Evolutionary conservation across 2,113 vertebrate genomes (phyloP).

Genomic region (Amazona guildingii): DNA sequence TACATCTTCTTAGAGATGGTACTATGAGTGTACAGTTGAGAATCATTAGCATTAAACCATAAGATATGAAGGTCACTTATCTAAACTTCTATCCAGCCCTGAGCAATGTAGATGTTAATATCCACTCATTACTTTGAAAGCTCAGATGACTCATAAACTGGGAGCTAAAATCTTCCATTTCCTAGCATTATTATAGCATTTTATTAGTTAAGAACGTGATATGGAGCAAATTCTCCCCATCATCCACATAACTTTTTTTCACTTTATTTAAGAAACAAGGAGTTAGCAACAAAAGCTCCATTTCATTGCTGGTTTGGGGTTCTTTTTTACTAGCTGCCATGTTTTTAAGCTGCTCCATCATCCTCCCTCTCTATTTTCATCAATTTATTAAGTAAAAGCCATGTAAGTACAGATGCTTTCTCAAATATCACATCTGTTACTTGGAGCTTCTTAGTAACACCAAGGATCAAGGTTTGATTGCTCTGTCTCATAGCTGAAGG

Average conservation of each 20-base stretch:
- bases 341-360: background rate
- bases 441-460: background rate
- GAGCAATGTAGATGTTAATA: constrained; percentile 37
- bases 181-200: background rate
- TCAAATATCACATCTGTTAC: background rate
- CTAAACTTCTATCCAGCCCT: constrained; percentile 30
- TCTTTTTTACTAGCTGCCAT: background rate
- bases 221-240: background rate
- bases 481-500: background rate
- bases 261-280: background rate
- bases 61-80: constrained; percentile 40
- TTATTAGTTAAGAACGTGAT: constrained; percentile 4
- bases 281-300: background rate
- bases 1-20: background rate
- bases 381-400: background rate
- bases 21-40: background rate
- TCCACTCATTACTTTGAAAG: constrained; percentile 22
- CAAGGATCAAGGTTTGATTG: background rate
- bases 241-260: background rate
- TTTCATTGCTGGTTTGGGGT: background rate
- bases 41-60: background rate
- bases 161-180: constrained; percentile 26
- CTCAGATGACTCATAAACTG: constrained; percentile 27
- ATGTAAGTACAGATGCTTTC: background rate
- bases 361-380: background rate